A percentile compares a stretch with the other conserved stretches of the same genome.
Evolutionary conservation across 2,113 vertebrate genomes (phyloP).

Genomic region (Centropus bengalensis): DNA sequence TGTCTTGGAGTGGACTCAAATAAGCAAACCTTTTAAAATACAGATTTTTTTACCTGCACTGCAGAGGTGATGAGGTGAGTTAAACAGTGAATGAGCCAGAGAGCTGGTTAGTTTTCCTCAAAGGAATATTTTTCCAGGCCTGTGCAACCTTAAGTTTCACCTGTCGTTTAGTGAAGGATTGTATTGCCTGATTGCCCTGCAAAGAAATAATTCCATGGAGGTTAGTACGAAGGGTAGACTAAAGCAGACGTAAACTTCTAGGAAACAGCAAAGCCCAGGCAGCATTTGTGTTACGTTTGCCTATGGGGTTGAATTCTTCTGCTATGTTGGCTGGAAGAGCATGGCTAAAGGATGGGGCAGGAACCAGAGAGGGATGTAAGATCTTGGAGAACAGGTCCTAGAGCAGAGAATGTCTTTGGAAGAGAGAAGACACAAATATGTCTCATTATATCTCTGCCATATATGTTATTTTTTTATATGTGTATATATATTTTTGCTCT

Average conservation of each 20-base stretch:
- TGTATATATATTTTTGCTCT: too few species aligned
- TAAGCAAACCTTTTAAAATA: background rate
- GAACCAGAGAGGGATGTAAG: background rate
- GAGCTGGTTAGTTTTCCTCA: background rate
- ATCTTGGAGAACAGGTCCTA: background rate
- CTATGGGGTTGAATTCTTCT: background rate
- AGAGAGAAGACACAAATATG: background rate
- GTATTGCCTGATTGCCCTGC: background rate
- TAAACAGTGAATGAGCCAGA: background rate
- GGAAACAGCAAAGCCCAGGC: background rate
- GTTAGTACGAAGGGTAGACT: background rate
- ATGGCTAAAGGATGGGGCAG: background rate
- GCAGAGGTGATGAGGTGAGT: background rate
- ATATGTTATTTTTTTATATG: too few species aligned
- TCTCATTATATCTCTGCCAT: background rate
- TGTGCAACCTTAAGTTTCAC: background rate
- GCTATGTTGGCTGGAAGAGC: accelerated
- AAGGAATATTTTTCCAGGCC: background rate
- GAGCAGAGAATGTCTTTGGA: background rate
- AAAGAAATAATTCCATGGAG: background rate
- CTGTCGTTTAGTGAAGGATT: background rate
- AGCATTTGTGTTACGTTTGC: background rate
- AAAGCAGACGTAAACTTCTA: background rate
- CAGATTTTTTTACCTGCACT: accelerated
- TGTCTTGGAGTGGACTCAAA: background rate